Base-by-base conservation (phyloP, 2,797 vertebrate genomes). In the Paratrypauchen microcephalus region DNA sequence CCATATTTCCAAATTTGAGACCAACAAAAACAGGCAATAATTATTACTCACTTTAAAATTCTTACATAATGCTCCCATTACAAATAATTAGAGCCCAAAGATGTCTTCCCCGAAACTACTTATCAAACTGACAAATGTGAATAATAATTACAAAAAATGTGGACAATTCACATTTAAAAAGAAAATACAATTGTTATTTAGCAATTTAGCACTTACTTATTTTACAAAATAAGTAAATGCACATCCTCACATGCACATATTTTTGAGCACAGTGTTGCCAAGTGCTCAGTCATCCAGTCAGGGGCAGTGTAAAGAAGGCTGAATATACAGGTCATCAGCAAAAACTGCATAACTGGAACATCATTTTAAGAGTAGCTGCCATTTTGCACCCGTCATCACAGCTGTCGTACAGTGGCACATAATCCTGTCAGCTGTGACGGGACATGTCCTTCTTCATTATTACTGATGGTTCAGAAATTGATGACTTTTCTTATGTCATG, bases 61-160 rank as follows among this genome's bases (percentile, higher is more conserved):
- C 70, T 81, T 89, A 68, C 58, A 78, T 78, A 90, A 91, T 66
- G 68, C 65, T 13, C 59, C 9, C n/a, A 63, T 83, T 71, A 66
- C 55, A 13, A 69, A 68, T 66, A 76, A 82, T 77, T 74, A 74
- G 3, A 15, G 73, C 68, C 56, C 28, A 28, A 41, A 65, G 55
- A 73, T 55, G 65, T 54, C 30, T 15, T 23, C 18, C 24, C 16
- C 64, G 45, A 62, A 69, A 26, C 24, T 12, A 68, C 36, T 66
- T 18, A 47, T 19, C 13, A 45, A 45, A 23, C 4, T 41, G 6
- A 62, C 39, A 67, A n/a, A 66, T 48, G 3, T 19, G 28, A 64
- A 30, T n/a, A 11, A 3, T 8, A 57, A 32, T 57, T 4, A 71
- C 52, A 58, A 63, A n/a, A 21, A 59, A 26, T 58, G n/a, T 57